A percentile compares a stretch with the other conserved stretches of the same genome.
Evolutionary conservation across 2,797 vertebrate species (phyloP).

Genomic region (Sebastes elongatus): DNA sequence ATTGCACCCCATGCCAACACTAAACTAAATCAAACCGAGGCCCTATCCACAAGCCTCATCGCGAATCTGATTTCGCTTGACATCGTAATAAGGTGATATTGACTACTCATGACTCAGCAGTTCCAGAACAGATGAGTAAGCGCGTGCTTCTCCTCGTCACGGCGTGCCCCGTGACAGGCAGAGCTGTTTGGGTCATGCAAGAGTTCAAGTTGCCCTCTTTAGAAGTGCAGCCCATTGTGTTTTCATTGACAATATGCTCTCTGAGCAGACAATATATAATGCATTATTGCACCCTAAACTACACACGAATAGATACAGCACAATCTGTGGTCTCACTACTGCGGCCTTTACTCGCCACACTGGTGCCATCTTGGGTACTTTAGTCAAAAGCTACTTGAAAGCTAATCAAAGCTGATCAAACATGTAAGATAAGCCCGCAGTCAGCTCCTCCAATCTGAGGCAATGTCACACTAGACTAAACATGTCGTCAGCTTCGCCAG

Average conservation of each 20-base stretch:
- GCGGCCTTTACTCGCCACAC: background rate
- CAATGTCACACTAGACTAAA: background rate
- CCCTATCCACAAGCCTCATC: conserved; percentile 34
- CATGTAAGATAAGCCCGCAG: background rate
- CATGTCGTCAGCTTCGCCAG: background rate
- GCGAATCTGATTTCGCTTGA: conserved; percentile 50
- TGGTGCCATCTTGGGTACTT: background rate
- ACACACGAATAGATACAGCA: background rate
- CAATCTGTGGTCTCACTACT: background rate
- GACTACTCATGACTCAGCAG: conserved; percentile 65
- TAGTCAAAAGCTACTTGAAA: background rate
- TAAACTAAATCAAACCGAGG: conserved; percentile 70
- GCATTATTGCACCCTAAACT: background rate
- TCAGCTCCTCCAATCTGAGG: conserved; percentile 8
- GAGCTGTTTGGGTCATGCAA: conserved; percentile 13
- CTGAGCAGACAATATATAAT: conserved; percentile 1
- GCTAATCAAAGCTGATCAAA: conserved; percentile 37
- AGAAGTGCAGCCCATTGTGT: conserved; percentile 6
- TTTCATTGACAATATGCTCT: conserved; percentile 8
- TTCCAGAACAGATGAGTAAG: conserved; percentile 51
- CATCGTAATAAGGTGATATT: conserved; percentile 69
- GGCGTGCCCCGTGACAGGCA: conserved; percentile 20
- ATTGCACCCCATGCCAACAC: conserved; percentile 66
- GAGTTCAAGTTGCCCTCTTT: conserved; percentile 39
- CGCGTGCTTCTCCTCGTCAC: background rate